phyloP scores from a whole-genome alignment of 2,113 vertebrate species.

The Rhipidura dahli region DNA sequence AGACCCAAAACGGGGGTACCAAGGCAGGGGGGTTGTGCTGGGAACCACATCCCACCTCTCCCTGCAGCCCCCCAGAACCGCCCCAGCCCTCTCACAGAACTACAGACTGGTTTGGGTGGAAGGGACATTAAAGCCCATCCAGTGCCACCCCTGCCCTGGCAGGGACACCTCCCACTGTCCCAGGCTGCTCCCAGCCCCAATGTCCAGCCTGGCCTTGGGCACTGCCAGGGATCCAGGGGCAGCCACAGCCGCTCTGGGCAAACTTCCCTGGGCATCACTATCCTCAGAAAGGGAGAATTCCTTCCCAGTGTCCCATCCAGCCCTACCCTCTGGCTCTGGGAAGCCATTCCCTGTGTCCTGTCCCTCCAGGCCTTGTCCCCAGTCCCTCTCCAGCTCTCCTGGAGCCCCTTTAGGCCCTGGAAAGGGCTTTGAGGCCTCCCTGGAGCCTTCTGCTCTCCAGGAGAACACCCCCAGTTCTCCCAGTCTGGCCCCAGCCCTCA shows the following conservation, averaged over 20 bases:
- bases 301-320: rapidly evolving
- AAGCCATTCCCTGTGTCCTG: background rate
- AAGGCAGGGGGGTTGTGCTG: background rate
- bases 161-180: background rate
- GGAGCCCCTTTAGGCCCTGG: background rate
- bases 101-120: background rate
- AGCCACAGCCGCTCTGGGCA: background rate
- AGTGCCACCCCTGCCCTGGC: background rate
- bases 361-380: background rate
- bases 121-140: background rate
- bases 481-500: too few relatives aligned
- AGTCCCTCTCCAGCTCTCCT: background rate
- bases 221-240: background rate
- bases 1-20: too few relatives aligned
- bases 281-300: background rate
- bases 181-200: background rate
- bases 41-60: background rate
- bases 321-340: too few relatives aligned
- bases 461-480: background rate
- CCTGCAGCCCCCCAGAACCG: background rate
- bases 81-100: background rate
- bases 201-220: background rate
- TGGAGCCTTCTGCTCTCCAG: background rate
- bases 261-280: too few relatives aligned
- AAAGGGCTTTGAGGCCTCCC: background rate